These are phyloP conservation scores for Brachionus angularis DNA, from an alignment of 1,140 invertebrate species.

Conservation along the genomic window DNA sequence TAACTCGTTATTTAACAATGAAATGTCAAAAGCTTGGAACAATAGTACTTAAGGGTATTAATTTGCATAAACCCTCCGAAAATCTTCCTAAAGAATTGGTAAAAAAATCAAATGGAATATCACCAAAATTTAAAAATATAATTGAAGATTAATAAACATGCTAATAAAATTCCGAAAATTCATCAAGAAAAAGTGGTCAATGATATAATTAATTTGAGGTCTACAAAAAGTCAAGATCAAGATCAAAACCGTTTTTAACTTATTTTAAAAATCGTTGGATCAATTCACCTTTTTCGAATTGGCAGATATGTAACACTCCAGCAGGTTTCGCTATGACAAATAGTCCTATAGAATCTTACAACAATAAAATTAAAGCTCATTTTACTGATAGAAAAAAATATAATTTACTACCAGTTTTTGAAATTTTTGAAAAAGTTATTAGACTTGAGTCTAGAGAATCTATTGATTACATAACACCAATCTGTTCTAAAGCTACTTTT, in stretches of 20 bases:
- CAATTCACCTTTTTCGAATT: background rate
- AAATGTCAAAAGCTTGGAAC: too few relatives aligned
- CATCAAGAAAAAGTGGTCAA: background rate
- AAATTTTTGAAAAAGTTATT: slow-evolving; percentile 27
- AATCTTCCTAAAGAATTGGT: too few relatives aligned
- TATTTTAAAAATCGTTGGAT: slow-evolving; percentile 12
- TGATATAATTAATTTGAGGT: background rate
- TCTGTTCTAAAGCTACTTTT: background rate
- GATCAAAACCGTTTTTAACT: background rate
- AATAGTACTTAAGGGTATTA: too few relatives aligned
- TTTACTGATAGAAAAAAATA: slow-evolving; percentile 3
- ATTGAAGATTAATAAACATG: slow-evolving; percentile 4
- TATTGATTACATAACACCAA: background rate
- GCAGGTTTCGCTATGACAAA: slow-evolving; percentile 3
- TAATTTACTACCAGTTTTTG: slow-evolving; percentile 18
- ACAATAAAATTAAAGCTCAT: slow-evolving; percentile 5
- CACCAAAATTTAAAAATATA: slow-evolving; percentile 7
- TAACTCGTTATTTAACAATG: too few relatives aligned
- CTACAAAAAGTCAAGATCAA: background rate
- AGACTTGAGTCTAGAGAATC: background rate
- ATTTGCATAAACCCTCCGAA: too few relatives aligned
- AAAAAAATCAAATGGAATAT: too few relatives aligned
- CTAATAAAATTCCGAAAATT: slow-evolving; percentile 4
- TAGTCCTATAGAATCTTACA: background rate
- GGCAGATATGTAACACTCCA: slow-evolving; percentile 2